Conservation (phyloP, 2,888 invertebrate species). For the Oxystoma pomonae region DNA sequence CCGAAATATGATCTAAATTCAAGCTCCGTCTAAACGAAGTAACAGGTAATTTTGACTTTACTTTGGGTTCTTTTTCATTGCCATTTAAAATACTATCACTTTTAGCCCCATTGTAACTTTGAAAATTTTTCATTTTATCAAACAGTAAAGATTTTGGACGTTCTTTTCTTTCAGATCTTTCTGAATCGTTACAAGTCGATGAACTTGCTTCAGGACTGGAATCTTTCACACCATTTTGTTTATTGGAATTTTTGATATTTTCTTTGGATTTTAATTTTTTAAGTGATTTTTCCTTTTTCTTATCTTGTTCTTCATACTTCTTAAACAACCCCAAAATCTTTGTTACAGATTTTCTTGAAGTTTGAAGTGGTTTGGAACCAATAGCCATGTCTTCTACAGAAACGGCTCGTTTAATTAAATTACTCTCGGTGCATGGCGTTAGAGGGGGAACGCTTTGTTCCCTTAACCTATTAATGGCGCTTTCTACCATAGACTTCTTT, state of each 20-base stretch:
- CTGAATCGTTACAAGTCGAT: not conserved
- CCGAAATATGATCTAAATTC: conserved; percentile 40
- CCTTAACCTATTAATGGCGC: conserved; percentile 57
- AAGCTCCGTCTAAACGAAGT: conserved; percentile 43
- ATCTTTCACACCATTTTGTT: not conserved
- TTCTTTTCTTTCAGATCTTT: conserved; percentile 46
- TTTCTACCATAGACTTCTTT: conserved; percentile 49
- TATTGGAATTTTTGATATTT: conserved; percentile 35
- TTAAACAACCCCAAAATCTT: conserved; percentile 74
- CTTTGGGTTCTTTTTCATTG: conserved; percentile 28
- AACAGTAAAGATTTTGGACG: conserved; percentile 54
- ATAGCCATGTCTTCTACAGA: conserved; percentile 64
- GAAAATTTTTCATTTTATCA: conserved; percentile 53
- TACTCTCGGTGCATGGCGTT: conserved; percentile 57
- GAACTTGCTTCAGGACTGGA: not conserved
- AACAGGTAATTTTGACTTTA: conserved; percentile 43
- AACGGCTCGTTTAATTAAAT: conserved; percentile 65
- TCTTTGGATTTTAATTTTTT: conserved; percentile 33
- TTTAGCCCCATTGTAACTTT: conserved; percentile 48
- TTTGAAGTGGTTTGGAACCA: conserved; percentile 48
- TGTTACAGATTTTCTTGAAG: conserved; percentile 65
- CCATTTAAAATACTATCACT: conserved; percentile 42
- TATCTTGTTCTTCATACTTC: conserved; percentile 60
- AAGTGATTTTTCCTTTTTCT: conserved; percentile 34
- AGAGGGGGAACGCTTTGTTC: conserved; percentile 63